phyloP scores from a whole-genome alignment of 2,797 vertebrate species.

The Aulostomus chinensis region DNA sequence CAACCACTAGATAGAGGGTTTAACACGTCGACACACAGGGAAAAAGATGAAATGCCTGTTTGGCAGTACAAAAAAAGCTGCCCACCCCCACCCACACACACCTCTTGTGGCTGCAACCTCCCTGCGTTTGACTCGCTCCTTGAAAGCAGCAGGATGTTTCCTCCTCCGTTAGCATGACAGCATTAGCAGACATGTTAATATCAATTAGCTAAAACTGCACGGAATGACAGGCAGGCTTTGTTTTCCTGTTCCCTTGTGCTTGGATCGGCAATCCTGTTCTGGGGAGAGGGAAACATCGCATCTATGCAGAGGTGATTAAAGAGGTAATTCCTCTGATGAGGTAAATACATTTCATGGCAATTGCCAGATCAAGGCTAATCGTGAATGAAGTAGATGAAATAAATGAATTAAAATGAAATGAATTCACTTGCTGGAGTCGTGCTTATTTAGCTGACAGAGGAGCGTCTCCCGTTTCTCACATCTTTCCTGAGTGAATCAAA shows the following conservation, averaged over 20 bases:
- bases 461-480: not conserved
- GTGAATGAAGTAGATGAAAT: not conserved
- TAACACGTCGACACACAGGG: too few relatives aligned
- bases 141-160: not conserved
- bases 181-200: not conserved
- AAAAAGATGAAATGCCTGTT: too few relatives aligned
- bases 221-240: not conserved
- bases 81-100: too few relatives aligned
- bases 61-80: too few relatives aligned
- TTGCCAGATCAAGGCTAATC: not conserved
- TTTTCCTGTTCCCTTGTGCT: not conserved
- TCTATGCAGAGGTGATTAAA: not conserved
- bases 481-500: not conserved
- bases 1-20: too few relatives aligned
- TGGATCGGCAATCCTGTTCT: not conserved
- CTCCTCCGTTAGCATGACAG: not conserved
- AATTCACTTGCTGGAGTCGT: not conserved
- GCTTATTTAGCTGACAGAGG: not conserved
- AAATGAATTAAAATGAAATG: too few relatives aligned
- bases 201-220: not conserved
- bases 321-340: not conserved
- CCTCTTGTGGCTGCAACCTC: too few relatives aligned
- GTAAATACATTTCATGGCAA: not conserved
- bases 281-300: not conserved
- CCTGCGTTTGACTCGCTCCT: slow-evolving; percentile 21